Evolutionary conservation across 2,888 invertebrate species (phyloP), one percentile per base, ranked within the genome.

Genomic region (Andrena dorsata): DNA sequence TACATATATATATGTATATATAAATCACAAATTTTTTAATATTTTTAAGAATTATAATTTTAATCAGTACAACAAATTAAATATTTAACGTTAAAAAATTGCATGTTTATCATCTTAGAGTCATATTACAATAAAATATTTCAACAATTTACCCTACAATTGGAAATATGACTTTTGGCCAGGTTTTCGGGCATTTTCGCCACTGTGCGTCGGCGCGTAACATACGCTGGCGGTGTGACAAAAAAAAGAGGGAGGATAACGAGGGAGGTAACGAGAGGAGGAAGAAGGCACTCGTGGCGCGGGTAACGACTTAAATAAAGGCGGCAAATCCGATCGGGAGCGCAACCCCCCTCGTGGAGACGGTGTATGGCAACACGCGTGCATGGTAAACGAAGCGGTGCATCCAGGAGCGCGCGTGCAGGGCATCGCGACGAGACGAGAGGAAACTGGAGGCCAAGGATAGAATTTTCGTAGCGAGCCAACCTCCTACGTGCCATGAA

Each of bases 381-480:
- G 35, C 73, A 49, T 23, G 66, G 70, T n/a, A 72, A 76, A 82
- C 82, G 82, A 82, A 82, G 68, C 82, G 82, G 51, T 56, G 82
- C 70, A 76, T 49, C 65, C 58, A 7, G 8, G 80, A 10, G 30
- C 41, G 53, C 60, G 60, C 81, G 81, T 76, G 82, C 70, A 56
- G 26, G 13, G 76, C 73, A 53, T 82, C 56, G 66, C 47, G 73
- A 65, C 69, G 58, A 28, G 35, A 58, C 28, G 75, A 68, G 71
- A 28, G 26, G 56, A 8, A 58, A 76, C 58, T 60, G 26, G 82
- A 79, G 86, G 86, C 82, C 84, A 82, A 85, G 88, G 86, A 90
- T 88, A 86, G 87, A 86, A 85, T 88, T 89, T 90, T 90, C 88
- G 87, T 63, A 77, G 78, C 82, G 80, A 83, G 77, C 64, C 60